Conservation (phyloP, 2,797 vertebrate genomes). For the Arctocebus calabarensis region DNA sequence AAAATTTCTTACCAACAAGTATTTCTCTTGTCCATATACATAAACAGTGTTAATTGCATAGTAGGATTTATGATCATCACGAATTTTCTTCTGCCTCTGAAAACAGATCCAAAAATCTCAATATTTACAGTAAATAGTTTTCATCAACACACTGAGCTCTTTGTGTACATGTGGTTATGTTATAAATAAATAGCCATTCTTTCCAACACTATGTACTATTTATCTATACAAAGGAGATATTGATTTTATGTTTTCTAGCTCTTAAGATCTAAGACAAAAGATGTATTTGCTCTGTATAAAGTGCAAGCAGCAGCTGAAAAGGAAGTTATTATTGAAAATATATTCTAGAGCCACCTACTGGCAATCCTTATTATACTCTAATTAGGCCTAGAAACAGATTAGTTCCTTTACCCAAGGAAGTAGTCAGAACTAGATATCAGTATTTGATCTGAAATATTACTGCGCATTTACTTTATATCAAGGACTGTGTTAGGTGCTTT, state of each 20-base stretch:
- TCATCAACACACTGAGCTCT: not conserved
- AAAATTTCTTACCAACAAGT: slow-evolving; percentile 93
- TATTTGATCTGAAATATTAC: not conserved
- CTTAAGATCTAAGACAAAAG: slow-evolving; percentile 51
- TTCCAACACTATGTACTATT: slow-evolving; percentile 17
- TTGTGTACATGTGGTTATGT: not conserved
- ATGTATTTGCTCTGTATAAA: slow-evolving; percentile 49
- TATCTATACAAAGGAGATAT: slow-evolving; percentile 1
- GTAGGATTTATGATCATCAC: slow-evolving; percentile 96
- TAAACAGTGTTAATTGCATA: slow-evolving; percentile 98
- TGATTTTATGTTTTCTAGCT: slow-evolving; percentile 50
- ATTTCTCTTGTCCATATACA: slow-evolving; percentile 99
- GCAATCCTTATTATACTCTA: not conserved
- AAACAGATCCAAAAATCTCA: slow-evolving; percentile 77
- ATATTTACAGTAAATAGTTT: slow-evolving; percentile 64
- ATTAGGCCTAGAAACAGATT: not conserved
- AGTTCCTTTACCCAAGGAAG: not conserved
- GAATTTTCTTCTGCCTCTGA: slow-evolving; percentile 94
- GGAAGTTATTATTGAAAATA: not conserved
- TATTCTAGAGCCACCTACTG: slow-evolving; percentile 65
- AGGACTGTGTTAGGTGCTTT: not conserved
- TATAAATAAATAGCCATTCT: slow-evolving; percentile 55
- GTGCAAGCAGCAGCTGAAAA: slow-evolving; percentile 33
- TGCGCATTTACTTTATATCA: slow-evolving; percentile 17
- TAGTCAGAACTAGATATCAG: not conserved